Base-by-base conservation (phyloP, 2,113 vertebrate species). In the Rutilus rutilus region DNA sequence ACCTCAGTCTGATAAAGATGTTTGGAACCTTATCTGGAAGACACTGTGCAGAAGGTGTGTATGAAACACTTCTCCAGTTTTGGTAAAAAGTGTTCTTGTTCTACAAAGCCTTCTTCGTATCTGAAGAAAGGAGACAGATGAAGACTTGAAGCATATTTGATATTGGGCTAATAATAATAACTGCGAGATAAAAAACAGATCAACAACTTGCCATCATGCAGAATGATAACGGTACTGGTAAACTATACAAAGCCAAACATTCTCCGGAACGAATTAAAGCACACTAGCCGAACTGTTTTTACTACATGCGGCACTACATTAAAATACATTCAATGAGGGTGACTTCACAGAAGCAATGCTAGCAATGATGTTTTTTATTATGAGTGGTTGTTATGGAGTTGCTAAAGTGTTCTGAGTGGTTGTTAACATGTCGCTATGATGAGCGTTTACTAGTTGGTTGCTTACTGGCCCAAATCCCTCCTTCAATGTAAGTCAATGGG, bases 11-110 rank as follows among this genome's bases (percentile, higher is more conserved):
- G 27, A 82, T 82, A 82, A 82, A 69, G 64, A 52, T 69, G 80
- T 69, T 82, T 69, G 80, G 25, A 82, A 82, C 9, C 25, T 33
- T 80, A 80, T 82, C 80, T 82, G 42, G 19, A 69, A 82, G 80
- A 82, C 80, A 69, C 25, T 82, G 45, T n/a, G 45, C 80, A 82
- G 80, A 82, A 69, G 45, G 62, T 69, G 79, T 52, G 80, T 23
- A 52, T 33, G 6, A 67, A 82, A 52, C 42, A 47, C 25, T 12
- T 67, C n/a, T 65, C 42, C 42, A 47, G 42, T 67, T 82, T 67
- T 50, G 36, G 57, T 80, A 42, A 80, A 80, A 45, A 62, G 19
- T 33, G 27, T 6, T 54, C 75, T 57, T 78, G 50, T 57, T 74
- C 23, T 45, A 74, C 50, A 77, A 77, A 54, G 7, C 27, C 17